Evolutionary conservation across 2,113 vertebrate species (phyloP).

Genomic region (Callorhinus ursinus): DNA sequence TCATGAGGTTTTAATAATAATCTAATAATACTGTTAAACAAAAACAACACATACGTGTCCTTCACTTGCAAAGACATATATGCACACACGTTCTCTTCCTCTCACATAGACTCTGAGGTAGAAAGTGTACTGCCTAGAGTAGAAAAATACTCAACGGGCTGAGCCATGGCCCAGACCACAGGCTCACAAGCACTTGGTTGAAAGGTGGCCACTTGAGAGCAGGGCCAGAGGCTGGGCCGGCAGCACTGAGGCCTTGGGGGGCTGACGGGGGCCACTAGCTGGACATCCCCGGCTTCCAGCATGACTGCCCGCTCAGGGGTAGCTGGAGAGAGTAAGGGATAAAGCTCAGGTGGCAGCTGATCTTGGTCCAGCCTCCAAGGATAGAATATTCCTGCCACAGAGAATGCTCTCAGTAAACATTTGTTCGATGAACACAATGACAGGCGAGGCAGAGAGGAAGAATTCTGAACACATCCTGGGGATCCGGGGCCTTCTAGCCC

Average conservation of each 20-base stretch:
- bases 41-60: not conserved
- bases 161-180: not conserved
- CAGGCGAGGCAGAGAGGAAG: not conserved
- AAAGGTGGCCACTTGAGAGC: not conserved
- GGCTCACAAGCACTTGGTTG: conserved; percentile 13
- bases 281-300: not conserved
- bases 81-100: not conserved
- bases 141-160: not conserved
- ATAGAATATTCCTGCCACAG: not conserved
- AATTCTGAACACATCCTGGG: not conserved
- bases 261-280: not conserved
- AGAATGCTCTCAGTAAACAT: not conserved
- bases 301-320: not conserved
- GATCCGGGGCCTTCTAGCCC: not conserved
- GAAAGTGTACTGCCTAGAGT: not conserved
- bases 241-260: not conserved
- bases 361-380: not conserved
- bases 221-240: not conserved
- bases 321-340: not conserved
- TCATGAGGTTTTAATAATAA: conserved; percentile 66
- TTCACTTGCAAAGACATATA: not conserved
- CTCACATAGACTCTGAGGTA: conserved; percentile 66
- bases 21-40: conserved; percentile 67
- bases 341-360: not conserved
- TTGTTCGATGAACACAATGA: not conserved